Percentiles rank a stretch among this genome's conserved stretches.
These are phyloP conservation scores for Bombus huntii DNA, from an alignment of 1,140 invertebrate species.

Conservation along the genomic window DNA sequence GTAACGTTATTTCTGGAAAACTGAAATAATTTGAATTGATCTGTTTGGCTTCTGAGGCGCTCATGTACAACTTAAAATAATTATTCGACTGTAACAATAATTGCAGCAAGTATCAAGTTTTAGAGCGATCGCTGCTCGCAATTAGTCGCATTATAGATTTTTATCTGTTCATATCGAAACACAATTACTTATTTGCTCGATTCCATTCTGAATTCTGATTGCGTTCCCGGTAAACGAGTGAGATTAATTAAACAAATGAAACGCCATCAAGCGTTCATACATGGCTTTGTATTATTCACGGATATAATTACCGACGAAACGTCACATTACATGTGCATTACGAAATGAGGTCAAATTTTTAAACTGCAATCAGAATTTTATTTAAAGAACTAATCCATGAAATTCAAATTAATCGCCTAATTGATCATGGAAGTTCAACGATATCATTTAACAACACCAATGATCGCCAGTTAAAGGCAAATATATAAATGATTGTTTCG, in stretches of 20 bases:
- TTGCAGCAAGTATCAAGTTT: no score
- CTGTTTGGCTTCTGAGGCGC: no score
- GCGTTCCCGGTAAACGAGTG: neutral
- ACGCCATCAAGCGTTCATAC: neutral
- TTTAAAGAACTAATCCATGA: neutral
- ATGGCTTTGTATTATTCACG: neutral
- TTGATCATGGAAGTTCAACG: neutral
- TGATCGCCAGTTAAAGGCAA: neutral
- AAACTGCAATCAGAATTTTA: neutral
- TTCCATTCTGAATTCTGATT: neutral
- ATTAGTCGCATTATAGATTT: no score
- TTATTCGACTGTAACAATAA: no score
- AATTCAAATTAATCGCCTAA: neutral
- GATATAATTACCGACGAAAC: neutral
- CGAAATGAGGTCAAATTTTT: neutral
- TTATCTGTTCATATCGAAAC: neutral
- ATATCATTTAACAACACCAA: neutral
- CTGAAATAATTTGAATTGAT: no score
- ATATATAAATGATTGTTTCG: neutral
- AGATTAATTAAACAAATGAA: slow-evolving; percentile 9
- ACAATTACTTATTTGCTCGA: neutral
- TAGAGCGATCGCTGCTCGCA: no score
- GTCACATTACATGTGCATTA: no score
- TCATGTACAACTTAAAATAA: no score
- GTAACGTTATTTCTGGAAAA: no score